phyloP scores from a whole-genome alignment of 2,797 vertebrate species.

The Rhabdomys pumilio region DNA sequence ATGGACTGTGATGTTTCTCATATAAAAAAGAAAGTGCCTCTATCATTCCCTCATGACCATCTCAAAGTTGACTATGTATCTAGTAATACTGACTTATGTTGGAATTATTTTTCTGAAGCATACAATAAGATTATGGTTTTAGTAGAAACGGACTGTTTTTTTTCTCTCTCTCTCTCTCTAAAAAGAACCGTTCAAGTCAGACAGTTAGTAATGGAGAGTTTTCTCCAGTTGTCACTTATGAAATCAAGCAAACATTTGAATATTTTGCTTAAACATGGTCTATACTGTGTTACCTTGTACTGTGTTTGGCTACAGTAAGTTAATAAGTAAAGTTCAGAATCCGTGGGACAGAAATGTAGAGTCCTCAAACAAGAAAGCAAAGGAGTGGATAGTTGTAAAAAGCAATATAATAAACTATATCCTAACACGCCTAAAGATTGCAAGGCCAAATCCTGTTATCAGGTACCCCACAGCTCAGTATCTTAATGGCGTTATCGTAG shows the following conservation, averaged over 20 bases:
- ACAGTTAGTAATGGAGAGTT: neutral
- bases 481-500: conserved; percentile 66
- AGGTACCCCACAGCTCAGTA: conserved; percentile 78
- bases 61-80: neutral
- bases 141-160: neutral
- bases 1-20: neutral
- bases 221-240: neutral
- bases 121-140: neutral
- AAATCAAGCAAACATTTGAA: neutral
- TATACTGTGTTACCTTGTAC: neutral
- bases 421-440: conserved; percentile 38
- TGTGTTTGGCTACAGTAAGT: conserved; percentile 17
- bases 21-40: neutral
- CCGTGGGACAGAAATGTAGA: neutral
- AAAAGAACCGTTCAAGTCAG: neutral
- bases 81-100: neutral
- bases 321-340: conserved; percentile 43
- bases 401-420: conserved; percentile 37
- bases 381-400: conserved; percentile 2
- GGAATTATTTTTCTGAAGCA: neutral
- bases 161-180: too few relatives aligned
- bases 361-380: conserved; percentile 15
- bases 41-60: neutral
- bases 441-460: conserved; percentile 64
- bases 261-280: conserved; percentile 19